A percentile compares a stretch with the other conserved stretches of the same genome.
Conservation (phyloP, 2,888 invertebrate genomes). For the Stenodema calcarata region DNA sequence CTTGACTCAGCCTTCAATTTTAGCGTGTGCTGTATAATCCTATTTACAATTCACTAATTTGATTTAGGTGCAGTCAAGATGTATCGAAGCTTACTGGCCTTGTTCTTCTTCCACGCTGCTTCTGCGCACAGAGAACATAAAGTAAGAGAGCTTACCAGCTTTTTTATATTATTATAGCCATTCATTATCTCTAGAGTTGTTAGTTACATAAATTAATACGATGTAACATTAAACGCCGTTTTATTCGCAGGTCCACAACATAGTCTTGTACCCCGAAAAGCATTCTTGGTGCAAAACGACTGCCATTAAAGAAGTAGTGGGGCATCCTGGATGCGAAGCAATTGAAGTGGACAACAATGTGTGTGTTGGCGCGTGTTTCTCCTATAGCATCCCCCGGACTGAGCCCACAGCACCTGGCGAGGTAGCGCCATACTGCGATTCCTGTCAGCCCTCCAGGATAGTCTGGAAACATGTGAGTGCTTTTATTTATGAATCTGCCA, state of each 20-base stretch:
- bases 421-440: slow-evolving; percentile 72
- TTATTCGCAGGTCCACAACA: slow-evolving; percentile 69
- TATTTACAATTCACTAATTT: not conserved
- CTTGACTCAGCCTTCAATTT: too few relatives aligned
- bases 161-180: too few relatives aligned
- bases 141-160: not conserved
- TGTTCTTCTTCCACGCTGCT: slow-evolving; percentile 22
- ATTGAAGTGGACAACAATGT: slow-evolving; percentile 74
- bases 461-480: slow-evolving; percentile 69
- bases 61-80: slow-evolving; percentile 7
- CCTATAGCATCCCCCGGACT: slow-evolving; percentile 73
- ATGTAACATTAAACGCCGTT: too few relatives aligned
- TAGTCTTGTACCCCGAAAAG: slow-evolving; percentile 73
- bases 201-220: too few relatives aligned
- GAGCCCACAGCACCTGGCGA: slow-evolving; percentile 72
- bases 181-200: too few relatives aligned
- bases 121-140: slow-evolving; percentile 43
- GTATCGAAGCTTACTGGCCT: slow-evolving; percentile 31
- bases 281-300: slow-evolving; percentile 76
- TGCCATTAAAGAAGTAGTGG: slow-evolving; percentile 72
- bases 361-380: slow-evolving; percentile 75
- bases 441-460: slow-evolving; percentile 71
- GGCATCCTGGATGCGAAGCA: slow-evolving; percentile 70
- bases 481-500: not conserved
- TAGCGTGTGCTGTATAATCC: not conserved